Evolutionary conservation across 2,113 vertebrate genomes (phyloP), one percentile per base, ranked within the genome.

Genomic region (Gadus macrocephalus): DNA sequence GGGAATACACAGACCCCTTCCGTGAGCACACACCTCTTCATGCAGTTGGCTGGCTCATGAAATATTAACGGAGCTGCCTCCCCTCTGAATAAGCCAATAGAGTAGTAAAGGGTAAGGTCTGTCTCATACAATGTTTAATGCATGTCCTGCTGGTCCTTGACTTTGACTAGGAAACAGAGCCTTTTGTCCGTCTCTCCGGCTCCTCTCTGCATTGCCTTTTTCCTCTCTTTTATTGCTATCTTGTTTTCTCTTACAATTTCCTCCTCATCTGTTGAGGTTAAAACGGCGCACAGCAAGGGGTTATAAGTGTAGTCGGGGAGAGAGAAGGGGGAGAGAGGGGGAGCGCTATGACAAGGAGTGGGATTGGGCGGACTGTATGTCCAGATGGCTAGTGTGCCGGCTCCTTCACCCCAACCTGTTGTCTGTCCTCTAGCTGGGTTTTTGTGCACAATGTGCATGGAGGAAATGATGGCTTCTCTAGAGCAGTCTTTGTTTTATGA

Each of bases 401-500:
- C 83, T 84, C 69, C 71, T 72, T 64, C 58, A 70, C 79, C 80
- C 83, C 80, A 78, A 80, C 80, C 81, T 84, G 82, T 88, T 82
- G 77, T 86, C 76, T 84, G 75, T 85, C 85, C 82, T 81, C 83
- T 82, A 75, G 82, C 84, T 72, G 73, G 81, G 76, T 83, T 83
- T 84, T 79, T 49, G 42, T 49, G 42, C 72, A 77, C 82, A 83
- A 74, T 76, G 67, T 78, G 81, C 79, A 63, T 25, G 71, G 81
- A 85, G 83, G 80, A 88, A 89, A 89, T 77, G 79, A 89, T 76
- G 79, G 81, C 73, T 82, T 77, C 81, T 82, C 85, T 66, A 68
- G 83, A 62, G 78, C 83, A 73, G 82, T 81, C 75, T 73, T 75
- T 79, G 81, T 82, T 91, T 91, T 86, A 91, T 89, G 89, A 90